A percentile compares a stretch with the other conserved stretches of the same genome.
phyloP scores from a whole-genome alignment of 2,888 invertebrate species.

The Thyatira batis region DNA sequence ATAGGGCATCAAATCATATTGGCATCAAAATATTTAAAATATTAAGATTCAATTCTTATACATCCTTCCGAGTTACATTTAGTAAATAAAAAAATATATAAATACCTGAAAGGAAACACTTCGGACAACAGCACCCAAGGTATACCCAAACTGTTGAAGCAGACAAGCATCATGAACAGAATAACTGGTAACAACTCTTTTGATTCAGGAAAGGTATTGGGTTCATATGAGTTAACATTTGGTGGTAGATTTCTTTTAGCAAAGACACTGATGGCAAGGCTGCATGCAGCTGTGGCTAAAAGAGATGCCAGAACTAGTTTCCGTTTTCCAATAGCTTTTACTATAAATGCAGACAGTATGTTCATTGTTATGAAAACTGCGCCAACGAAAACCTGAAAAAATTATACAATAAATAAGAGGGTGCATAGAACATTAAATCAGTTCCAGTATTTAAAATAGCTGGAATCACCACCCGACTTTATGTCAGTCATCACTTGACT shows the following conservation, averaged over 20 bases:
- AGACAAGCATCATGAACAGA: slow-evolving; percentile 63
- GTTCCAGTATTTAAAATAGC: too few relatives aligned
- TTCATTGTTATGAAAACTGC: slow-evolving; percentile 62
- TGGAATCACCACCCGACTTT: too few relatives aligned
- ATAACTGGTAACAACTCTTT: slow-evolving; percentile 66
- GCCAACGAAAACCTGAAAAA: slow-evolving; percentile 63
- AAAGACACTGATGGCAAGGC: slow-evolving; percentile 61
- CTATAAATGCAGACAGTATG: slow-evolving; percentile 58
- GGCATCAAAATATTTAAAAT: too few relatives aligned
- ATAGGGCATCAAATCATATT: too few relatives aligned
- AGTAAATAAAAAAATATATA: too few relatives aligned
- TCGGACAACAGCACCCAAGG: slow-evolving; percentile 83
- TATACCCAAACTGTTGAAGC: slow-evolving; percentile 67
- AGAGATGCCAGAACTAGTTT: slow-evolving; percentile 63
- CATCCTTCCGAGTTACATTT: too few relatives aligned
- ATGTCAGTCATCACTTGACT: too few relatives aligned
- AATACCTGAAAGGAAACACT: slow-evolving; percentile 82
- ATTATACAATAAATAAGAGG: too few relatives aligned
- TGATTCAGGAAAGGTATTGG: slow-evolving; percentile 59
- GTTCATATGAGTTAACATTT: slow-evolving; percentile 66
- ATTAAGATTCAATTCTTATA: too few relatives aligned
- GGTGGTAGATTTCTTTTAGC: slow-evolving; percentile 42
- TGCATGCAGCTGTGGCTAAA: slow-evolving; percentile 53
- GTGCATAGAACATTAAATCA: background rate
- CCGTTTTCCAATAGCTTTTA: slow-evolving; percentile 66